phyloP scores from a whole-genome alignment of 1,140 invertebrate genomes.

The Antheraea mylitta region DNA sequence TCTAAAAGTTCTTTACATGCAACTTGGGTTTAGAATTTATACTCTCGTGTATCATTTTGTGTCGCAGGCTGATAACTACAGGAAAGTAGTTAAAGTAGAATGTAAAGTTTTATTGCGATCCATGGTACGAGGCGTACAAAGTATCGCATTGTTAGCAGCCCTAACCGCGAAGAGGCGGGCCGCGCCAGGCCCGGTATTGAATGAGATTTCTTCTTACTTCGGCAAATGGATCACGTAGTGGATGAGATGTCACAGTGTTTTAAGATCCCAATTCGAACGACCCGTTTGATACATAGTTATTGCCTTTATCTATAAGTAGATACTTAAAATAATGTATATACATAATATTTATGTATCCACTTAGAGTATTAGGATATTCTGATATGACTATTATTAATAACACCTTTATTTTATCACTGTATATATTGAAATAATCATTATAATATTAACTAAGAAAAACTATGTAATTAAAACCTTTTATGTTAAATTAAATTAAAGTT shows the following conservation, averaged over 20 bases:
- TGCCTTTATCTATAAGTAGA: conserved; percentile 10
- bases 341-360: background rate
- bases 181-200: conserved; percentile 70
- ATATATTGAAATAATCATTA: no score
- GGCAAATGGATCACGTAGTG: conserved; percentile 80
- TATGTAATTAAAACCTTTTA: background rate
- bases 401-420: no score
- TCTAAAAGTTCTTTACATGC: no score
- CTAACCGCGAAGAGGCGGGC: conserved; percentile 34
- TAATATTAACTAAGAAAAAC: no score
- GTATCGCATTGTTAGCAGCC: conserved; percentile 67
- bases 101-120: conserved; percentile 68
- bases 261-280: conserved; percentile 74
- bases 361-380: background rate
- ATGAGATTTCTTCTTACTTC: conserved; percentile 80
- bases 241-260: conserved; percentile 80
- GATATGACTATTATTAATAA: no score
- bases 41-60: conserved; percentile 54
- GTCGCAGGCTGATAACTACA: conserved; percentile 58
- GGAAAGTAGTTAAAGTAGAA: conserved; percentile 68
- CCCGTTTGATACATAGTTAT: conserved; percentile 14
- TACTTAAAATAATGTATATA: background rate
- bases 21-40: conserved; percentile 22
- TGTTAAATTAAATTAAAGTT: conserved; percentile 4
- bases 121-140: conserved; percentile 59